These are phyloP conservation scores for Brachyalestes nurse DNA, from an alignment of 2,797 vertebrate genomes.

Conservation along the genomic window DNA sequence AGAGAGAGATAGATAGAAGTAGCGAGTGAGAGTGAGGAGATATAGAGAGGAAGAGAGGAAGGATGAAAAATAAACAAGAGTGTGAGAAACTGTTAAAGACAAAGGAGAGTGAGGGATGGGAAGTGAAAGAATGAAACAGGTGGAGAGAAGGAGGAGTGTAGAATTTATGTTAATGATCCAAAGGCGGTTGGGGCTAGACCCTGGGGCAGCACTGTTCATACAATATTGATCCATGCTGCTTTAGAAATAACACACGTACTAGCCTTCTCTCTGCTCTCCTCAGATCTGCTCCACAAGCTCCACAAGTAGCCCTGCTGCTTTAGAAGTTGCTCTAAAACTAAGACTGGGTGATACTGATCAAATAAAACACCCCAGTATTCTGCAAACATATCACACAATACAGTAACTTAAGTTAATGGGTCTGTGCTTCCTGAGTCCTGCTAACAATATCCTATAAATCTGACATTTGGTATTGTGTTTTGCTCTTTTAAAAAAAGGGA, in stretches of 20 bases:
- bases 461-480: too few species aligned
- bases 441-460: too few species aligned
- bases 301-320: neutral
- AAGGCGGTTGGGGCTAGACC: slow-evolving; percentile 51
- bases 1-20: neutral
- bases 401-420: too few species aligned
- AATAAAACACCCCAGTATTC: neutral
- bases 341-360: neutral
- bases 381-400: neutral
- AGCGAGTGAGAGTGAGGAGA: neutral
- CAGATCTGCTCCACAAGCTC: slow-evolving; percentile 7
- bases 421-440: too few species aligned
- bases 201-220: slow-evolving; percentile 62
- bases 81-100: neutral
- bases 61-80: neutral
- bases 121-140: neutral
- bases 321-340: slow-evolving; percentile 17
- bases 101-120: neutral
- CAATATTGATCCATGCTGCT: slow-evolving; percentile 69
- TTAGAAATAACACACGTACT: slow-evolving; percentile 56
- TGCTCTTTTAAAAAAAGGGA: too few species aligned
- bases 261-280: neutral
- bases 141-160: neutral
- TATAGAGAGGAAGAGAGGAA: neutral
- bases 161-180: slow-evolving; percentile 45